Evolutionary conservation across 2,113 vertebrate genomes (phyloP).

Genomic region (Colaptes auratus): DNA sequence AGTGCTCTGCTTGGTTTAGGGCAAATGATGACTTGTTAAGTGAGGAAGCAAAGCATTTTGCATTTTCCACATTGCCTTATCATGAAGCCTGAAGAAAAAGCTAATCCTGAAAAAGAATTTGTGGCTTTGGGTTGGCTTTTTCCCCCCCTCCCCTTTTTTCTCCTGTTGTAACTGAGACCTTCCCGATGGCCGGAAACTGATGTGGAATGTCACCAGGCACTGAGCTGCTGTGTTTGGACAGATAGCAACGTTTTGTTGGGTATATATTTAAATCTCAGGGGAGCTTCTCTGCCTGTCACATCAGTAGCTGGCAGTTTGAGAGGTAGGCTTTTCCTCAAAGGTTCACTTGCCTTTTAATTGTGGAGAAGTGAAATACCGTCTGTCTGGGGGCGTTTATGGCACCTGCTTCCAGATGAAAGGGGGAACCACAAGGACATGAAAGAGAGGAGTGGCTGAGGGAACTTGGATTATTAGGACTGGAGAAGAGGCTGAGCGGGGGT

Average conservation of each 20-base stretch:
- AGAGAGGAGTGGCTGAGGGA: no score
- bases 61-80: neutral
- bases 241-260: neutral
- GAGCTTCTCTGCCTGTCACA: neutral
- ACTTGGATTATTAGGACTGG: no score
- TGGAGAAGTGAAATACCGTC: neutral
- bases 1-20: neutral
- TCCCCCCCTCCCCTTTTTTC: neutral
- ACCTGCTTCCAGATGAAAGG: neutral
- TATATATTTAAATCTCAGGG: neutral
- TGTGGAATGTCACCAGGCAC: neutral
- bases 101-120: neutral
- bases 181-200: neutral
- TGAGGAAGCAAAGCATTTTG: neutral
- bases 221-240: neutral
- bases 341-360: neutral
- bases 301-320: neutral
- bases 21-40: neutral
- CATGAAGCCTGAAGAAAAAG: neutral
- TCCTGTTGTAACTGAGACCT: neutral
- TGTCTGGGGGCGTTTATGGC: neutral
- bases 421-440: neutral
- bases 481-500: no score
- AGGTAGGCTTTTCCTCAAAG: neutral
- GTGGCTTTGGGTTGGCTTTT: no score